Evolutionary conservation across 2,797 vertebrate genomes (phyloP).

Genomic region (Tarsius wallacei): DNA sequence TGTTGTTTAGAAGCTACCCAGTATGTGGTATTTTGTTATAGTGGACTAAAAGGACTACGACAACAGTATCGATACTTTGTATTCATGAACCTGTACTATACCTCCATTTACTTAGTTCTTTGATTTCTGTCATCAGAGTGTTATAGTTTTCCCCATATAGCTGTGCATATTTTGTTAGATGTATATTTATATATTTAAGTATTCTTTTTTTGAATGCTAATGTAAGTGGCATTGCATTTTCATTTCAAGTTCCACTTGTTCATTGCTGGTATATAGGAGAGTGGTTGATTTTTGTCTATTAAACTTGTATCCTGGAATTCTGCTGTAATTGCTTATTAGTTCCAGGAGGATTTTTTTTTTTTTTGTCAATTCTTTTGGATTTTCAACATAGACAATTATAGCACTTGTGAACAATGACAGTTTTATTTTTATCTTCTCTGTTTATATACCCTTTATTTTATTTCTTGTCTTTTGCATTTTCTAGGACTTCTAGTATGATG

Average conservation of each 20-base stretch:
- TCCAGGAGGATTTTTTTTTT: background rate
- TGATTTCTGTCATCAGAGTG: background rate
- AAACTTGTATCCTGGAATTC: background rate
- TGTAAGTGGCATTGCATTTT: background rate
- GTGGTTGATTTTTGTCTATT: no score
- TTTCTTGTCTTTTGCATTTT: background rate
- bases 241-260: background rate
- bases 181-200: background rate
- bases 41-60: background rate
- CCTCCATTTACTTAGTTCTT: background rate
- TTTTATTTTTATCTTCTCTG: background rate
- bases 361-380: background rate
- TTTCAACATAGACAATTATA: background rate
- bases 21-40: background rate
- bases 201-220: background rate
- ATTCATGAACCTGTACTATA: background rate
- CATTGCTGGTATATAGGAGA: background rate
- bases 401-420: background rate
- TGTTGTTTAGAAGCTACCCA: background rate
- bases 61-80: background rate
- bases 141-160: background rate
- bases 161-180: background rate
- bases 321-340: background rate
- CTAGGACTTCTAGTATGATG: background rate
- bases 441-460: background rate